phyloP scores from a whole-genome alignment of 64 coral and sea anemone species.

The Pocillopora verrucosa region DNA sequence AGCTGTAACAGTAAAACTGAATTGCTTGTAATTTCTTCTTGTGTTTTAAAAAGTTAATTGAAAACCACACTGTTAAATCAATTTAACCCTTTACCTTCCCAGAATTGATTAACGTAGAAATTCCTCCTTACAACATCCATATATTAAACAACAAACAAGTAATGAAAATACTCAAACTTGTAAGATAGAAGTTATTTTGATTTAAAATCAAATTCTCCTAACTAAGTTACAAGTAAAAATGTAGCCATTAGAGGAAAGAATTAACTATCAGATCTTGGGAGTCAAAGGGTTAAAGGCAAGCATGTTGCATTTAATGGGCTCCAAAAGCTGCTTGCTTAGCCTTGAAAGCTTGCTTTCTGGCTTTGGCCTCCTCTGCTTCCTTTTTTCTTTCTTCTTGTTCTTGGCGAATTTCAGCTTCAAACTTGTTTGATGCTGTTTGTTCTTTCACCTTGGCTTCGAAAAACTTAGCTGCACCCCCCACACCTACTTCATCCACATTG shows the following conservation, averaged over 20 bases:
- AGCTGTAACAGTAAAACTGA: too few relatives aligned
- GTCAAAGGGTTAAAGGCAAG: neutral
- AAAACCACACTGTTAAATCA: too few relatives aligned
- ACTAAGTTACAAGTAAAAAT: neutral
- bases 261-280: too few relatives aligned
- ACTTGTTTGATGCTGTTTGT: constrained; percentile 56
- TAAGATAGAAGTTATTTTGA: too few relatives aligned
- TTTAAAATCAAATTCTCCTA: too few relatives aligned
- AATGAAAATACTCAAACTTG: too few relatives aligned
- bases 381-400: constrained; percentile 92
- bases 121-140: too few relatives aligned
- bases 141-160: too few relatives aligned
- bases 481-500: constrained; percentile 91
- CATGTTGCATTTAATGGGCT: neutral
- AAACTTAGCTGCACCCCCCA: constrained; percentile 84
- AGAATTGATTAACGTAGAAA: too few relatives aligned
- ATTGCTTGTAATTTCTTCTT: too few relatives aligned
- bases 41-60: too few relatives aligned
- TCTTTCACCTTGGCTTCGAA: constrained; percentile 97
- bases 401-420: constrained; percentile 92
- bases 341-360: constrained; percentile 82
- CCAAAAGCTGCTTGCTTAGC: constrained; percentile 95
- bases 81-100: too few relatives aligned
- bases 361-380: constrained; percentile 77
- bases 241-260: neutral